Conservation (phyloP, 2,888 invertebrate genomes). For the Campopleginae sp. region DNA sequence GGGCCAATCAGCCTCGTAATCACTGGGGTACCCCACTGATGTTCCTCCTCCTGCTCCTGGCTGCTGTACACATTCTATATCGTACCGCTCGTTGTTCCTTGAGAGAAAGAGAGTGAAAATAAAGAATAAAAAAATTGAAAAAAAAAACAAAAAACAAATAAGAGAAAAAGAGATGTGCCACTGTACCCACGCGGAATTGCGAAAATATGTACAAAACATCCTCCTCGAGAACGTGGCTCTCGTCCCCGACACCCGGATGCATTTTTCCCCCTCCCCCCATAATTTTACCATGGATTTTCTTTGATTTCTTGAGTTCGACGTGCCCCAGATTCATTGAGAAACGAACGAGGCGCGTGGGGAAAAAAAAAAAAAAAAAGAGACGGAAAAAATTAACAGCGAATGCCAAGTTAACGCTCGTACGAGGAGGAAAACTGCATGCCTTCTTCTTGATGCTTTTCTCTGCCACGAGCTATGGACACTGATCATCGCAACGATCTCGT, state of each 20-base stretch:
- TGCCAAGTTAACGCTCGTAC: slow-evolving; percentile 38
- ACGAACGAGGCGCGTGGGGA: slow-evolving; percentile 1
- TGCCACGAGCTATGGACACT: slow-evolving; percentile 39
- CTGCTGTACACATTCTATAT: slow-evolving; percentile 52
- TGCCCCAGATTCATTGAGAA: slow-evolving; percentile 46
- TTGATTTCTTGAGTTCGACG: slow-evolving; percentile 35
- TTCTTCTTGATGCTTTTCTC: slow-evolving; percentile 51
- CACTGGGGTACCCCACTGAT: slow-evolving; percentile 79
- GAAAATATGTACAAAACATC: slow-evolving; percentile 20
- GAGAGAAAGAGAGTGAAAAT: slow-evolving; percentile 11
- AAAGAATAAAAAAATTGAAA: background rate
- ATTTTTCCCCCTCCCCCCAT: background rate
- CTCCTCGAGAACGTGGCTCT: slow-evolving; percentile 38
- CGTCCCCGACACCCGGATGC: slow-evolving; percentile 32
- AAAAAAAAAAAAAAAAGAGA: slow-evolving; percentile 15
- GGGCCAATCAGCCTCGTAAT: slow-evolving; percentile 84
- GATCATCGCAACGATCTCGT: slow-evolving; percentile 60
- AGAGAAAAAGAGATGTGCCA: slow-evolving; percentile 11
- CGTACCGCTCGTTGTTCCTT: slow-evolving; percentile 61
- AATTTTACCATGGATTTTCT: background rate
- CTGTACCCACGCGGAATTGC: slow-evolving; percentile 57
- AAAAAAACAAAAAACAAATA: background rate
- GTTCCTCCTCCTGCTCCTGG: slow-evolving; percentile 53
- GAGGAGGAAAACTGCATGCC: slow-evolving; percentile 50
- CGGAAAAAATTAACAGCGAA: slow-evolving; percentile 54